Evolutionary conservation across 2,797 vertebrate species (phyloP), one percentile per base, ranked within the genome.

Genomic region (Labroides dimidiatus): DNA sequence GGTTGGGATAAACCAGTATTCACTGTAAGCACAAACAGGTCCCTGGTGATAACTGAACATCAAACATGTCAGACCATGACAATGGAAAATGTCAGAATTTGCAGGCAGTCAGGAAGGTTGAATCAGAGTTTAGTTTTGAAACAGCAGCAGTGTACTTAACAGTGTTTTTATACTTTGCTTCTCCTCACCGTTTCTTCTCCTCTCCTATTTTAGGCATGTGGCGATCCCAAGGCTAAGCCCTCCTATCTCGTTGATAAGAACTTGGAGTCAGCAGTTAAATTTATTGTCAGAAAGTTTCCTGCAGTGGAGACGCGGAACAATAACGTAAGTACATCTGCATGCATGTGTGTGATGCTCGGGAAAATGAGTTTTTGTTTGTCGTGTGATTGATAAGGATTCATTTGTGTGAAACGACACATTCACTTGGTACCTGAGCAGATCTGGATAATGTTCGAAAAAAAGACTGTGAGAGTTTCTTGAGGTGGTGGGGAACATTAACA

Each of bases 211-310:
- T 93, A 99, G 98, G 98, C 98, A 64, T 99, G 98, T 45, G 98
- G 98, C 47, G 98, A 99, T 64, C 97, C 98, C 80, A 99, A 99
- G 94, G 98, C 97, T 79, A 99, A 99, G 90, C 98, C 97, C 78
- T 99, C 97, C 47, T 99, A 98, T 84, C 96, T 99, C 71, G 97
- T 98, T 45, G 97, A 99, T 91, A 99, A 99, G 95, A 99, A 99
- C 91, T 90, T 99, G 91, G 98, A 99, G 89, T 99, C 97, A 27
- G 98, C 98, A 4, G 98, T 99, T 87, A 99, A 99, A 92, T 99
- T 99, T 91, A 99, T 99, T 82, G 98, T 99, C 90, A 95, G 98
- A 88, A 99, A 99, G 89, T 99, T 99, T 65, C 98, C 98, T 30
- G 97, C 97, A 20, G 96, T 99, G 81, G 98, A 99, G 93, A 99